Percentiles rank a stretch among this genome's conserved stretches.
phyloP scores from a whole-genome alignment of 2,113 vertebrate genomes.

The Engystomops pustulosus region DNA sequence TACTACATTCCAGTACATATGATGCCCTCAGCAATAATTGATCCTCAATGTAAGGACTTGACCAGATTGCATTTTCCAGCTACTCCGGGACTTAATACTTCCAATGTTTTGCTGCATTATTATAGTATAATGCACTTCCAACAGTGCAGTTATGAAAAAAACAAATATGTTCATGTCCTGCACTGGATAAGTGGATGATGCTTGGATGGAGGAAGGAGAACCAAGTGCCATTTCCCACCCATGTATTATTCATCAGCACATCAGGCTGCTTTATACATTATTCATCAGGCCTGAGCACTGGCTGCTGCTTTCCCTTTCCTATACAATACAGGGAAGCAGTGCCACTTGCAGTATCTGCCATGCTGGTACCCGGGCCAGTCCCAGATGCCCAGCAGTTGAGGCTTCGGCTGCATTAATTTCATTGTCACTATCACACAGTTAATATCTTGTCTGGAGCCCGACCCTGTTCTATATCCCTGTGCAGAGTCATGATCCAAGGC shows the following conservation, averaged over 20 bases:
- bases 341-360: slow-evolving; percentile 59
- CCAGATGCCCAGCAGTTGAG: slow-evolving; percentile 8
- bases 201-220: slow-evolving; percentile 45
- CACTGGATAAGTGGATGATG: slow-evolving; percentile 31
- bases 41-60: background rate
- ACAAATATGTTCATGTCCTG: slow-evolving; percentile 40
- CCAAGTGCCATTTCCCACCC: slow-evolving; percentile 56
- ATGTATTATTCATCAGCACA: slow-evolving; percentile 55
- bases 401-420: background rate
- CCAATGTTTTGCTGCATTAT: background rate
- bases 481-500: background rate
- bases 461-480: background rate
- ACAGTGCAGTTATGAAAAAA: slow-evolving; percentile 29
- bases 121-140: slow-evolving; percentile 25
- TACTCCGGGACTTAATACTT: background rate
- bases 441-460: background rate
- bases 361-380: slow-evolving; percentile 40
- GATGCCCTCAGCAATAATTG: background rate
- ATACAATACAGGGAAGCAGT: slow-evolving; percentile 60
- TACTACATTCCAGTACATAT: background rate
- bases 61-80: background rate
- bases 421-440: background rate
- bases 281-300: slow-evolving; percentile 64
- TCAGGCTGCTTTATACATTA: slow-evolving; percentile 46
- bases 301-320: slow-evolving; percentile 62